Percentiles rank a stretch among this genome's conserved stretches.
Conservation (phyloP, 2,888 invertebrate genomes). For the Parthenolecanium corni region DNA sequence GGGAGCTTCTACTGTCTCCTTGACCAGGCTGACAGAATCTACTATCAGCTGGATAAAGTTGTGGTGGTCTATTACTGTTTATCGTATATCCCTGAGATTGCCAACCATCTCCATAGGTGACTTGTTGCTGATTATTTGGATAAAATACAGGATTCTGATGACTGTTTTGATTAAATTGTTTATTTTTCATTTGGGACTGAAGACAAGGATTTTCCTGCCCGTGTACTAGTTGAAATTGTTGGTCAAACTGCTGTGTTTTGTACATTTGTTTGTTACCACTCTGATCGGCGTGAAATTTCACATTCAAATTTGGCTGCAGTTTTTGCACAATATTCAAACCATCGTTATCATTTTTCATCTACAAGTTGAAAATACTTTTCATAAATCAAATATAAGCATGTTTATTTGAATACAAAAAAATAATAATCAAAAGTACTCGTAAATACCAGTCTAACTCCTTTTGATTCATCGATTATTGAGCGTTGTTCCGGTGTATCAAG, state of each 20-base stretch:
- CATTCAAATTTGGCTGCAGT: neutral
- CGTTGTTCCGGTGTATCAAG: neutral
- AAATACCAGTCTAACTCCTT: constrained; percentile 10
- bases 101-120: no score
- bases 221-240: neutral
- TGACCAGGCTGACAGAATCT: no score
- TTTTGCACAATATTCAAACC: neutral
- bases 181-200: neutral
- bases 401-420: no score
- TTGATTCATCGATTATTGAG: constrained; percentile 4
- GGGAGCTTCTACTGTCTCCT: no score
- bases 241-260: neutral
- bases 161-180: no score
- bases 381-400: no score
- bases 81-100: no score
- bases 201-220: neutral
- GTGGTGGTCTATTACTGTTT: no score
- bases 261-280: neutral
- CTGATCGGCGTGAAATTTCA: neutral
- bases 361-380: no score
- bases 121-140: no score
- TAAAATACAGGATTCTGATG: no score
- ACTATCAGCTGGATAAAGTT: no score
- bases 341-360: neutral
- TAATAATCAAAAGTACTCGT: neutral